These are phyloP conservation scores for Conger conger DNA, from an alignment of 2,113 vertebrate species.

Conservation along the genomic window DNA sequence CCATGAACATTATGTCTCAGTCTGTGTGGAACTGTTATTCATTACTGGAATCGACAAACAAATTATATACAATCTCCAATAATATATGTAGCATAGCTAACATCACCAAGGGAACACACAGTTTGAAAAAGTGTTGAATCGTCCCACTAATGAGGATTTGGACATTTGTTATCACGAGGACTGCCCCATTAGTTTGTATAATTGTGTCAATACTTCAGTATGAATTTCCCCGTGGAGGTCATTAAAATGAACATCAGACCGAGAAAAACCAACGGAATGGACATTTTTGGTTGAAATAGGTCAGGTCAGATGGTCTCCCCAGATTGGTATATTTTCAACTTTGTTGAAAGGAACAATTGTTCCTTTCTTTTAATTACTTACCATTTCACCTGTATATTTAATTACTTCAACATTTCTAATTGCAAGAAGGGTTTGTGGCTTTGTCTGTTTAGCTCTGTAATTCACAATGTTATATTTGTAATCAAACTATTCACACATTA, in stretches of 20 bases:
- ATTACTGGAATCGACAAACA: no score
- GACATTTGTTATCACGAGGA: background rate
- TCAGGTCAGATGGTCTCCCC: background rate
- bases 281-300: background rate
- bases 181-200: background rate
- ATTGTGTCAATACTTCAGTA: background rate
- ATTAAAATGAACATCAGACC: background rate
- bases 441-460: no score
- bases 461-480: no score
- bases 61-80: background rate
- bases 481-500: no score
- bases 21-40: no score
- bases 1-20: no score
- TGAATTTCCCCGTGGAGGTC: background rate
- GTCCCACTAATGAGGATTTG: constrained; percentile 3
- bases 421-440: no score
- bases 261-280: background rate
- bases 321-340: background rate
- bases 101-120: background rate
- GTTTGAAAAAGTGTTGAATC: background rate
- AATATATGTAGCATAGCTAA: background rate
- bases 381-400: no score
- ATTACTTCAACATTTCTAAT: no score
- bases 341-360: background rate
- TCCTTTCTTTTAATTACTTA: background rate